A percentile compares a stretch with the other conserved stretches of the same genome.
These are phyloP conservation scores for Miichthys miiuy DNA, from an alignment of 2,797 vertebrate genomes.

Conservation along the genomic window DNA sequence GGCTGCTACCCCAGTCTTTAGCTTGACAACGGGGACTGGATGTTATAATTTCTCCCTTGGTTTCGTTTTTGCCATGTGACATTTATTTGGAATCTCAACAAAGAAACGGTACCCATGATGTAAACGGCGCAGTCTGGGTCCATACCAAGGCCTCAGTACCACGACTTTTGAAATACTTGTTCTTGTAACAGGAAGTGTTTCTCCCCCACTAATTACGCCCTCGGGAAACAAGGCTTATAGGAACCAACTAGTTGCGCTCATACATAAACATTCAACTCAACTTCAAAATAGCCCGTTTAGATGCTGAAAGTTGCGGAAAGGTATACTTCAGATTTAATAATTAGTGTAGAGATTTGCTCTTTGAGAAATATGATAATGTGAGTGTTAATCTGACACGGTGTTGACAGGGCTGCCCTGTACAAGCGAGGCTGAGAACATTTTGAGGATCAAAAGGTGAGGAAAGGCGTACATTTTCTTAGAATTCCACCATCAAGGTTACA, in stretches of 20 bases:
- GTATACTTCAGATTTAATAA: conserved; percentile 27
- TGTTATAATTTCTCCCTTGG: conserved; percentile 43
- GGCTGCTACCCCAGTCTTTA: conserved; percentile 24
- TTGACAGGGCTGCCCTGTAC: conserved; percentile 58
- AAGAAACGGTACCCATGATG: conserved; percentile 38
- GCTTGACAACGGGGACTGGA: conserved; percentile 46
- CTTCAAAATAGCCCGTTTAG: conserved; percentile 45
- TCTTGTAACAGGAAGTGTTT: conserved; percentile 68
- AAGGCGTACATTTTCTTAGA: conserved; percentile 68
- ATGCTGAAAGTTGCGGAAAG: conserved; percentile 25
- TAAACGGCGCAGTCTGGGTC: conserved; percentile 35
- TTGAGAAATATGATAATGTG: conserved; percentile 56
- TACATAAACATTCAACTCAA: conserved; percentile 60
- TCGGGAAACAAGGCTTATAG: conserved; percentile 59
- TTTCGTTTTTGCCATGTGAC: conserved; percentile 40
- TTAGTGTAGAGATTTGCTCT: conserved; percentile 26
- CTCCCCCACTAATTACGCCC: conserved; percentile 64
- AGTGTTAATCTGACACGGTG: conserved; percentile 66
- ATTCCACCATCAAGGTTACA: conserved; percentile 71
- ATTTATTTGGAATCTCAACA: conserved; percentile 48
- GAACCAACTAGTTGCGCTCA: conserved; percentile 54
- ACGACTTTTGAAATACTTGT: conserved; percentile 55
- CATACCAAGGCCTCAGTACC: conserved; percentile 28
- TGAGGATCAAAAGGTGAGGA: conserved; percentile 75
- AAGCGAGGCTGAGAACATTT: conserved; percentile 63